Base-by-base conservation (phyloP, 2,888 invertebrate genomes). In the Metalampra italica region DNA sequence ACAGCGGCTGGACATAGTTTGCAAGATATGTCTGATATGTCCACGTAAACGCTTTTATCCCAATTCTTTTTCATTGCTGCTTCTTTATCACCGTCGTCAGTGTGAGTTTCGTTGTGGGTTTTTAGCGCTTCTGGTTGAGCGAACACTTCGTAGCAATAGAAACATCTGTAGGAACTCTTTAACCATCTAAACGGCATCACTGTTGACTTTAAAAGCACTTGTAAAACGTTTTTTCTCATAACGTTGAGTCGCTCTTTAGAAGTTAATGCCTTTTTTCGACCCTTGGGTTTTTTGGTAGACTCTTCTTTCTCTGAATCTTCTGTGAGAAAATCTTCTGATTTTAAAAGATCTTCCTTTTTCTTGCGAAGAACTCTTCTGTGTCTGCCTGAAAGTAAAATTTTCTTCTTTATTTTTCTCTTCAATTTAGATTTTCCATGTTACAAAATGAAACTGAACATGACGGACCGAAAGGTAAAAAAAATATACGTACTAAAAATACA, bases 151-250 rank as follows among this genome's bases (percentile, higher is more conserved):
- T 67, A 68, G 43, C 77, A 78, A 44, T 66, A 76, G 44, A 77
- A 77, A 38, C 76, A 78, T 53, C 68, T 52, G 42, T 66, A 75
- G 0, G 60, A 57, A 14, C 61, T 69, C 30, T 62, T 65, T 0
- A 70, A 54, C 71, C 72, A 72, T 32, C 62, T 61, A 49, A 77
- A 78, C 0, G 77, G 77, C 53, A 67, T 62, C 0, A 68, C 51
- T 0, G 71, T 71, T 0, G 77, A 69, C 7, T 70, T 66, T 8
- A 62, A 47, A 0, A 82, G 49, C 0, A 76, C 56, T 46, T 64
- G 59, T 0, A 57, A 57, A 0, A 78, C 61, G 38, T 76, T 75
- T 5, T 56, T 52, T 52, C 71, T 69, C 55, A 73, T 61, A n/a
- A 51, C 44, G 7, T n/a, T 36, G n/a, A 36, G 5, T 36, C n/a